A percentile compares a stretch with the other conserved stretches of the same genome.
phyloP scores from a whole-genome alignment of 1,140 invertebrate species.

The Mylabris phalerata region DNA sequence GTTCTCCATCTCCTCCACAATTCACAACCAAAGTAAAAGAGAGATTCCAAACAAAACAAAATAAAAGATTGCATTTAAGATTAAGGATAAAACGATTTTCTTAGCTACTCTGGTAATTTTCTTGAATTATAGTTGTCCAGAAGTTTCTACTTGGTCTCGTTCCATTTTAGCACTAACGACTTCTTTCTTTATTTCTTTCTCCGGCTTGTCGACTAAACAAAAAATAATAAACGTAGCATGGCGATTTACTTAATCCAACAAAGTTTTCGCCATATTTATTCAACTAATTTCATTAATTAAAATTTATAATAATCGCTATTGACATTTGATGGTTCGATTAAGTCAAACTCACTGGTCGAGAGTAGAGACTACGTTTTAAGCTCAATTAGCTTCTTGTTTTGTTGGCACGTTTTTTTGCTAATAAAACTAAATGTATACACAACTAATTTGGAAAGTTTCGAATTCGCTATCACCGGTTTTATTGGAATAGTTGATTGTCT shows the following conservation, averaged over 20 bases:
- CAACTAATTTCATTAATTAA: background rate
- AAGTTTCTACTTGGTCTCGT: slow-evolving; percentile 23
- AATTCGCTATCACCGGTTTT: too few relatives aligned
- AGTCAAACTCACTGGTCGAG: too few relatives aligned
- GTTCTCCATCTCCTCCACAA: background rate
- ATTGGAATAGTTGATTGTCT: too few relatives aligned
- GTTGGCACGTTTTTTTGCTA: too few relatives aligned
- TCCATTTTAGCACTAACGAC: background rate
- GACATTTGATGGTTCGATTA: too few relatives aligned
- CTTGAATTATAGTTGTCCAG: slow-evolving; percentile 31
- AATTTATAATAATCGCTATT: too few relatives aligned
- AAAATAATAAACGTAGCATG: background rate
- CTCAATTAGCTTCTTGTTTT: too few relatives aligned
- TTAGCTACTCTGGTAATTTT: slow-evolving; percentile 25
- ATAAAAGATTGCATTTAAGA: slow-evolving; percentile 33
- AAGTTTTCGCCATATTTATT: slow-evolving; percentile 1
- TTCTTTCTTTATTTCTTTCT: background rate
- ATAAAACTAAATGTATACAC: too few relatives aligned
- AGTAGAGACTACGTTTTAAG: too few relatives aligned
- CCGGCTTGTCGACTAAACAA: background rate
- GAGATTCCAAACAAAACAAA: slow-evolving; percentile 26
- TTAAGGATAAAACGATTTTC: slow-evolving; percentile 28
- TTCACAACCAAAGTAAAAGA: background rate
- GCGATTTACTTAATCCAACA: too few relatives aligned
- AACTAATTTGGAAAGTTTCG: too few relatives aligned